Conservation (phyloP, 1,140 invertebrate genomes). For the Apis laboriosa region DNA sequence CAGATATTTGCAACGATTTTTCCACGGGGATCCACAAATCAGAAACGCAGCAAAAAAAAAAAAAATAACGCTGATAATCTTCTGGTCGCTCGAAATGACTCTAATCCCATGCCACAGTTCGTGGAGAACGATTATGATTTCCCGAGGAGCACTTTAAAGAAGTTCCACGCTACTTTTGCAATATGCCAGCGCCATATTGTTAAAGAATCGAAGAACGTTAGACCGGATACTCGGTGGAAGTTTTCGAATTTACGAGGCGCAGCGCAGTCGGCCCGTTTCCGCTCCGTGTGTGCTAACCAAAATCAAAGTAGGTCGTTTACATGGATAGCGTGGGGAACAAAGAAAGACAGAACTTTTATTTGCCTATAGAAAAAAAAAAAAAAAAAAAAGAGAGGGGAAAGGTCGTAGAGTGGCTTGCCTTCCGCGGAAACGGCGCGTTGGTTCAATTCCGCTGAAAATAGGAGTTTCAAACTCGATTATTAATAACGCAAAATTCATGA, state of each 20-base stretch:
- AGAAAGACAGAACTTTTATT: slow-evolving; percentile 67
- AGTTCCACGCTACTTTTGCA: slow-evolving; percentile 32
- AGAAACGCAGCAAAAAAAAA: no score
- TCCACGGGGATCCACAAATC: no score
- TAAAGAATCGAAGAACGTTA: slow-evolving; percentile 48
- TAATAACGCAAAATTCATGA: slow-evolving; percentile 11
- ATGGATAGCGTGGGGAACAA: slow-evolving; percentile 17
- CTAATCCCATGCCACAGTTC: slow-evolving; percentile 20
- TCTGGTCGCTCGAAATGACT: not conserved
- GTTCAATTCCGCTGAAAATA: slow-evolving; percentile 8
- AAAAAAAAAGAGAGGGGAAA: not conserved
- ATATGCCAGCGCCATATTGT: slow-evolving; percentile 43
- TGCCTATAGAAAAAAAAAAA: slow-evolving; percentile 25
- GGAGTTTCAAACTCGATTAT: slow-evolving; percentile 19
- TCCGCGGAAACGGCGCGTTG: not conserved
- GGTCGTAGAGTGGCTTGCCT: not conserved
- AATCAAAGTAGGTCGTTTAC: slow-evolving; percentile 56
- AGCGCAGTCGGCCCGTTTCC: not conserved
- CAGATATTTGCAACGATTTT: no score
- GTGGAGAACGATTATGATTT: slow-evolving; percentile 42
- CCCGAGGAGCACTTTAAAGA: slow-evolving; percentile 31
- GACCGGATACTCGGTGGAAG: slow-evolving; percentile 22
- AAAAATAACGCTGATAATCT: not conserved
- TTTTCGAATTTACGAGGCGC: slow-evolving; percentile 52
- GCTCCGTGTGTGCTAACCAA: slow-evolving; percentile 11